Conservation (phyloP, 2,797 vertebrate genomes). For the Rhinatrema bivittatum region DNA sequence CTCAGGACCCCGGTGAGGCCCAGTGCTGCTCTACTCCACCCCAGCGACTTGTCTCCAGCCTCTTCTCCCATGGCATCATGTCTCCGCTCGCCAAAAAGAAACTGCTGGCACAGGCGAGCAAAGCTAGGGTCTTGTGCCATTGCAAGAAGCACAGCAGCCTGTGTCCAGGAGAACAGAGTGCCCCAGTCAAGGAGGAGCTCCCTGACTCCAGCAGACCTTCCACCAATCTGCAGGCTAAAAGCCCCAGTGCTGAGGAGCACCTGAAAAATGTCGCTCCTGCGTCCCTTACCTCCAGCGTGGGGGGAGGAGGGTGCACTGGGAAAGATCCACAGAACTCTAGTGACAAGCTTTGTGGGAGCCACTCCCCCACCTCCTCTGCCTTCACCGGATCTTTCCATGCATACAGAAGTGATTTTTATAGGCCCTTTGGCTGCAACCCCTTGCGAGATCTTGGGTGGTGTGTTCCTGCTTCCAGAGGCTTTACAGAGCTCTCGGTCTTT, state of each 20-base stretch:
- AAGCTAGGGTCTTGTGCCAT: constrained; percentile 42
- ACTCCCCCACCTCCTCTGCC: constrained; percentile 46
- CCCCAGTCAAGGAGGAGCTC: rapidly evolving
- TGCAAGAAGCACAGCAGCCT: constrained; percentile 29
- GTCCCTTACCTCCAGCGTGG: not conserved
- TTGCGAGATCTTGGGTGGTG: constrained; percentile 28
- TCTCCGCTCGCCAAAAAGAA: constrained; percentile 93
- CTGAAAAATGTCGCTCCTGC: not conserved
- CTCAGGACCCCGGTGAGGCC: constrained; percentile 1
- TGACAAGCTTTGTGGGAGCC: constrained; percentile 44
- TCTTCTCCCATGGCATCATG: constrained; percentile 66
- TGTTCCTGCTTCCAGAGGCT: constrained; percentile 35
- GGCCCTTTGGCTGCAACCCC: constrained; percentile 16
- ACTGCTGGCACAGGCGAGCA: constrained; percentile 80
- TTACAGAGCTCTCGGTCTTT: constrained; percentile 14
- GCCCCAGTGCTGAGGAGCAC: not conserved
- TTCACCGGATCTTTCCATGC: constrained; percentile 42
- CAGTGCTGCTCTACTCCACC: constrained; percentile 36
- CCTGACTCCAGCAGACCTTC: constrained; percentile 41
- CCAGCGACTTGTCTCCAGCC: constrained; percentile 46
- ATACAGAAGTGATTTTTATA: constrained; percentile 23
- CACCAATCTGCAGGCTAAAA: constrained; percentile 39
- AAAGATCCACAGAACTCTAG: constrained; percentile 38
- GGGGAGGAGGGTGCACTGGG: not conserved
- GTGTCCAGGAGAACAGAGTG: not conserved